Evolutionary conservation across 2,797 vertebrate genomes (phyloP), one percentile per base, ranked within the genome.

Genomic region (Halcyon chelicuti): DNA sequence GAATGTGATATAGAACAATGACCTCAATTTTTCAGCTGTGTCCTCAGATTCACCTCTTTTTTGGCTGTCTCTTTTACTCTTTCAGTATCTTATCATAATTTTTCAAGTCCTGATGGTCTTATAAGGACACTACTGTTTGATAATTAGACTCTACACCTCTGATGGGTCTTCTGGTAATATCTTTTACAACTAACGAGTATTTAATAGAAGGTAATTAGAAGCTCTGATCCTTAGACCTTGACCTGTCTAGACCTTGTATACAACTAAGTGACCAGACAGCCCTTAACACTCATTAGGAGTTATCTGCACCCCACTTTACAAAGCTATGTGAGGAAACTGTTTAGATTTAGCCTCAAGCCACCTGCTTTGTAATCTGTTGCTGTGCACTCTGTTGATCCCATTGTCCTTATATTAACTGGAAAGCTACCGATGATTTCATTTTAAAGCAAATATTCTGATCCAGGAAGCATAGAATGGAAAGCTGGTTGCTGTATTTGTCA

Each of bases 301-400:
- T 94, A 83, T 88, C 95, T 91, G 67, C 96, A 95, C 93, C 97
- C 96, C 97, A 97, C 97, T 97, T 98, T 94, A 95, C 92, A 88
- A 89, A 98, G 98, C 97, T 97, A 97, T 95, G 92, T 78, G 96
- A 98, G 97, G 98, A 98, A 98, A 98, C 96, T 95, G 74, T 97
- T 97, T 96, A 97, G 97, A 96, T 98, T 98, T 98, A 98, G 91
- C 98, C 98, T 94, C 60, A 97, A 97, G 95, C 98, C 98, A 98
- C 98, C 98, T 98, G 98, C 97, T 98, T 96, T 9, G 37, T 97
- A 98, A 98, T 98, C 97, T 97, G 97, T 96, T 94, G 95, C 96
- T 92, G 93, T 97, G 97, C 96, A 97, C 97, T 96, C 94, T 7
- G 55, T 37, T 97, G 97, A 98, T 97, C 97, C 96, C 20, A 8